phyloP scores from a whole-genome alignment of 1,140 invertebrate genomes.

The Drosophila nannoptera region DNA sequence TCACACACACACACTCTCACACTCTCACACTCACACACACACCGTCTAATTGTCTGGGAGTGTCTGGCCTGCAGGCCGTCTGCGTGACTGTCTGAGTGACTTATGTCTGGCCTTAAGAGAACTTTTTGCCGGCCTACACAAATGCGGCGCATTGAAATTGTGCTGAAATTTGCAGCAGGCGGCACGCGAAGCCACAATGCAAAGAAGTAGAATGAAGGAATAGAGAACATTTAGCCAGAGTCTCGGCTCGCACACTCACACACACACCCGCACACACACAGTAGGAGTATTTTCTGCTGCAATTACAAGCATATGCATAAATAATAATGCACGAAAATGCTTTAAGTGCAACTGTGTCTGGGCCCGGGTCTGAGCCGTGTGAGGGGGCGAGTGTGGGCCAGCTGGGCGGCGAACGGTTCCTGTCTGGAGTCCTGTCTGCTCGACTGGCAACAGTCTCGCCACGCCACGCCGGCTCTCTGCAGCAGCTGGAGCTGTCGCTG shows the following conservation, averaged over 20 bases:
- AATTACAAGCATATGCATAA: slow-evolving; percentile 74
- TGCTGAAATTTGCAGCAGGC: slow-evolving; percentile 50
- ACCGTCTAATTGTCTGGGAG: slow-evolving; percentile 67
- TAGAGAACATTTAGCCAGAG: slow-evolving; percentile 42
- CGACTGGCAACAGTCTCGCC: slow-evolving; percentile 35
- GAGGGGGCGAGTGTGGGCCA: slow-evolving; percentile 10
- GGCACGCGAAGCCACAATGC: slow-evolving; percentile 56
- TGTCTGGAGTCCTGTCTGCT: slow-evolving; percentile 31
- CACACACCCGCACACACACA: slow-evolving; percentile 27
- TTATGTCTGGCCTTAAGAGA: slow-evolving; percentile 76
- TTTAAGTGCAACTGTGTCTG: slow-evolving; percentile 60
- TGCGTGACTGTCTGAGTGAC: slow-evolving; percentile 69
- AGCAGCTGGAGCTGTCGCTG: slow-evolving; percentile 3
- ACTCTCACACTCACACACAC: slow-evolving; percentile 10
- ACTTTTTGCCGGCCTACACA: slow-evolving; percentile 65
- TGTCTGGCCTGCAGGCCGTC: slow-evolving; percentile 54
- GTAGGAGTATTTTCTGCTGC: slow-evolving; percentile 15
- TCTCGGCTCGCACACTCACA: slow-evolving; percentile 43
- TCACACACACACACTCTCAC: neutral
- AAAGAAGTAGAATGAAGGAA: slow-evolving; percentile 16
- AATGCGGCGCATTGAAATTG: slow-evolving; percentile 65
- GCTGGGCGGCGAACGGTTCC: slow-evolving; percentile 27
- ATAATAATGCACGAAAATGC: slow-evolving; percentile 75
- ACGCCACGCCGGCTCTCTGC: slow-evolving; percentile 1
- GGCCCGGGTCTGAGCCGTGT: slow-evolving; percentile 1